phyloP scores from a whole-genome alignment of 1,140 invertebrate genomes.

The Lasaia peninsularis region DNA sequence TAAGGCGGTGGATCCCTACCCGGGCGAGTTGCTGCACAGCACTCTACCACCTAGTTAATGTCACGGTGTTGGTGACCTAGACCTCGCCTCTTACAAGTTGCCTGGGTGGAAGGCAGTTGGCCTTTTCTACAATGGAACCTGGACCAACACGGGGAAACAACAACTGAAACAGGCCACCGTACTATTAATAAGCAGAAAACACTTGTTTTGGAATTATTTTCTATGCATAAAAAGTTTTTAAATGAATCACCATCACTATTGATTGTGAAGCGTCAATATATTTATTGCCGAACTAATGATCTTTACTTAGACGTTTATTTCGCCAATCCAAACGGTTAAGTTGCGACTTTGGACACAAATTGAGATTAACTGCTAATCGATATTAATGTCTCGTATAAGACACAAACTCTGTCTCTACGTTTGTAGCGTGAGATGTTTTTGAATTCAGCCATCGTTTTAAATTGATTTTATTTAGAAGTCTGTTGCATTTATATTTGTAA shows the following conservation, averaged over 20 bases:
- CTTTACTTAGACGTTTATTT: conserved; percentile 39
- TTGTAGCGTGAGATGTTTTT: background rate
- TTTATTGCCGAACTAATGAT: conserved; percentile 27
- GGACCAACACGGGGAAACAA: no score
- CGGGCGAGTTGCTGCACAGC: no score
- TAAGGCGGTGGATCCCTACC: no score
- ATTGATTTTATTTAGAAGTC: background rate
- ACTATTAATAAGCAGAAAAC: no score
- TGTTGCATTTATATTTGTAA: no score
- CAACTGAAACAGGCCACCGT: no score
- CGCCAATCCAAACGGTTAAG: conserved; percentile 44
- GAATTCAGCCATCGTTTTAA: background rate
- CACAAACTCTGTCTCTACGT: conserved; percentile 19
- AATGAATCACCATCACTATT: background rate
- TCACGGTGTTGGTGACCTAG: no score
- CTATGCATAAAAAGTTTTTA: background rate
- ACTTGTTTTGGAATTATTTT: no score
- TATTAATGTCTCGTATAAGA: conserved; percentile 38
- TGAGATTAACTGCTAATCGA: conserved; percentile 54
- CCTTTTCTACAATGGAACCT: no score
- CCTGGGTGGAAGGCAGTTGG: no score
- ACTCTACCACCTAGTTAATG: no score
- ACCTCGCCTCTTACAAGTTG: no score
- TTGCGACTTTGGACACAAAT: conserved; percentile 41
- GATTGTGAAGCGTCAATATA: conserved; percentile 3